These are phyloP conservation scores for Amblyjoppa fuscipennis DNA, from an alignment of 2,888 invertebrate species.

Conservation along the genomic window DNA sequence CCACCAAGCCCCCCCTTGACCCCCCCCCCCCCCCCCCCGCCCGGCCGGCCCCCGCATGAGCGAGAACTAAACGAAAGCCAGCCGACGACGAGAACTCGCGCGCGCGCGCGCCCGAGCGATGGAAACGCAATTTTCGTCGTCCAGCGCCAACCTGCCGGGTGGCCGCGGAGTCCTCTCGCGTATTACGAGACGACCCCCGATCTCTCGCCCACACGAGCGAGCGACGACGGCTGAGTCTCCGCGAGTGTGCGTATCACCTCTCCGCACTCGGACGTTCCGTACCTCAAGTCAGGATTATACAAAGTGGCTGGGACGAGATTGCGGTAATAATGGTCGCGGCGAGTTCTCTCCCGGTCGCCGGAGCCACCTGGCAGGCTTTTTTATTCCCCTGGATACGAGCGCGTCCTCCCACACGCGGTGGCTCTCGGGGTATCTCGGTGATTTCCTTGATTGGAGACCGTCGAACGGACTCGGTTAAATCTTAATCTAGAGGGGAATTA, in stretches of 20 bases:
- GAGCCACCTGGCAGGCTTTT: constrained; percentile 64
- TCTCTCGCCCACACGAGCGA: constrained; percentile 41
- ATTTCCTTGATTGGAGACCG: constrained; percentile 47
- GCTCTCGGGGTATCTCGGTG: background rate
- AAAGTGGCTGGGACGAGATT: constrained; percentile 70
- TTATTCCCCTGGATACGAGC: constrained; percentile 5
- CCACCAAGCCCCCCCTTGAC: background rate
- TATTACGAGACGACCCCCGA: constrained; percentile 57
- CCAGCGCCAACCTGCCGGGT: constrained; percentile 41
- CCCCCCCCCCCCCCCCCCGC: background rate
- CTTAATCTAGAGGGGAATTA: constrained; percentile 54
- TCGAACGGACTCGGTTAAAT: constrained; percentile 53
- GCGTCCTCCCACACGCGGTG: constrained; percentile 44
- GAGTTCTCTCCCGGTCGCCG: constrained; percentile 37
- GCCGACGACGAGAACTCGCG: constrained; percentile 25
- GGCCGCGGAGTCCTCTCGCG: constrained; percentile 51
- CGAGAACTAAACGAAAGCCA: constrained; percentile 11
- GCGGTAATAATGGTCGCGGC: constrained; percentile 68
- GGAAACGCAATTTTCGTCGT: constrained; percentile 71
- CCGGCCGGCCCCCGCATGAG: constrained; percentile 8
- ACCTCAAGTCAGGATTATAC: constrained; percentile 55
- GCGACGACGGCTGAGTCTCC: background rate
- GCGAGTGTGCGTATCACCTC: constrained; percentile 4
- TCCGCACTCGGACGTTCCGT: background rate
- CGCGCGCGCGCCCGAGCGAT: constrained; percentile 33